Evolutionary conservation across 1,140 invertebrate species (phyloP), one percentile per base, ranked within the genome.

Genomic region (Pantala flavescens): DNA sequence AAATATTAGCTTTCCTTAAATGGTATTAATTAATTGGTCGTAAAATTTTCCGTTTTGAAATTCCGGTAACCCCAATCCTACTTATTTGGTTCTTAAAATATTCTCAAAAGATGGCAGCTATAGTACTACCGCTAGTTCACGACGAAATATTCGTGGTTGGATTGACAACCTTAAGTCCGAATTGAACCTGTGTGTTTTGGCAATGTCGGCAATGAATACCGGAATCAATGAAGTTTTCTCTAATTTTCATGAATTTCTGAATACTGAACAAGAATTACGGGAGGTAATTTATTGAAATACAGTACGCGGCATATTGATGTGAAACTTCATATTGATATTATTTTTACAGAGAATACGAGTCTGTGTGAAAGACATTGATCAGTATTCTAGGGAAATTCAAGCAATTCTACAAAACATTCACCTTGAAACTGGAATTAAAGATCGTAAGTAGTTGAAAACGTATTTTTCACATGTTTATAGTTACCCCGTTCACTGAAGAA

Each of bases 381-480:
- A 89, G 77, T 82, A 83, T 74, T 82, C 87, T 0, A 84, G 90
- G 78, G 89, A 92, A 79, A 88, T 92, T 63, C 80, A 87, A 36
- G 90, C 89, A 75, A 82, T 85, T 74, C 79, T 93, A n/a, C 91
- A 93, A 82, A 84, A 86, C 55, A 91, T 93, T 76, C 91, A 93
- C 79, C 87, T 88, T 76, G 84, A 87, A 74, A 81, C 81, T 77
- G 81, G 84, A 73, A 81, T 80, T 75, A 83, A 86, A 82, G 85
- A 89, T 81, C 85, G 88, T 85, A 80, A 73, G 71, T 78, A 23
- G 49, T 73, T 71, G 1, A 21, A 19, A 72, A n/a, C 1, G 11
- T 73, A 24, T 72, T 75, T 75, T 21, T 63, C 23, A 74, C 19
- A 73, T 71, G 77, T 72, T 28, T 81, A 82, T 83, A 80, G 76